These are phyloP conservation scores for Heterocephalus glaber DNA, from an alignment of 2,113 vertebrate genomes.

Conservation along the genomic window DNA sequence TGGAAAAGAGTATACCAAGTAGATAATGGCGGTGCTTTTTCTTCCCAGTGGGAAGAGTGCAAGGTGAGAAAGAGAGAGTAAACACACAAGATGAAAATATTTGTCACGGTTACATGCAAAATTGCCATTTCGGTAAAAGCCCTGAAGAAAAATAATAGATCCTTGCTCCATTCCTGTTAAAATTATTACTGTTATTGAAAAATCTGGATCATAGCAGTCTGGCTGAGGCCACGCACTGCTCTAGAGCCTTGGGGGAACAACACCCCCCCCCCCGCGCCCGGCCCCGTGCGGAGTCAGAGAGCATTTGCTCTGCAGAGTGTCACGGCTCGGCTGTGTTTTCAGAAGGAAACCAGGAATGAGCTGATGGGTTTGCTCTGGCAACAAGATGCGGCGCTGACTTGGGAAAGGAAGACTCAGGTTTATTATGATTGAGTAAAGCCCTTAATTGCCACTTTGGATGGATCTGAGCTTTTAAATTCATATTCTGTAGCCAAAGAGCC, in stretches of 20 bases:
- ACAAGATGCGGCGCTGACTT: slow-evolving; percentile 49
- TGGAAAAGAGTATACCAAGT: not conserved
- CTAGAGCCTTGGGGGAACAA: not conserved
- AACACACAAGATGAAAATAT: not conserved
- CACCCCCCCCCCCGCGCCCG: too few relatives aligned
- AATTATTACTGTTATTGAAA: not conserved
- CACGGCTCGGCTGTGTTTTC: slow-evolving; percentile 65
- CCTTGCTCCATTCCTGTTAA: not conserved
- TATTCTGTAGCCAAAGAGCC: slow-evolving; percentile 67
- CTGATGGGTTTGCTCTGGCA: slow-evolving; percentile 81
- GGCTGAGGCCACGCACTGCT: not conserved
- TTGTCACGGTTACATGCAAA: not conserved
- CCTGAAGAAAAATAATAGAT: not conserved
- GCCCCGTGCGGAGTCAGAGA: not conserved
- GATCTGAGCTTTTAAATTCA: slow-evolving; percentile 68
- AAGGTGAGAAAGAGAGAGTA: not conserved
- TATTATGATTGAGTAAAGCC: slow-evolving; percentile 77
- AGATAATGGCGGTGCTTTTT: not conserved
- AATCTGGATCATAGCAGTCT: not conserved
- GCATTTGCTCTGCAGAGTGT: slow-evolving; percentile 2
- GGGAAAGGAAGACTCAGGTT: slow-evolving; percentile 72
- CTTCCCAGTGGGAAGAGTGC: not conserved
- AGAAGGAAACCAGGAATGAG: slow-evolving; percentile 79
- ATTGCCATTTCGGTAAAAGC: not conserved
- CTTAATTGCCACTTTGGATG: slow-evolving; percentile 78